Percentiles rank a stretch among this genome's conserved stretches.
Conservation (phyloP, 2,797 vertebrate species). For the Sibirionetta formosa region DNA sequence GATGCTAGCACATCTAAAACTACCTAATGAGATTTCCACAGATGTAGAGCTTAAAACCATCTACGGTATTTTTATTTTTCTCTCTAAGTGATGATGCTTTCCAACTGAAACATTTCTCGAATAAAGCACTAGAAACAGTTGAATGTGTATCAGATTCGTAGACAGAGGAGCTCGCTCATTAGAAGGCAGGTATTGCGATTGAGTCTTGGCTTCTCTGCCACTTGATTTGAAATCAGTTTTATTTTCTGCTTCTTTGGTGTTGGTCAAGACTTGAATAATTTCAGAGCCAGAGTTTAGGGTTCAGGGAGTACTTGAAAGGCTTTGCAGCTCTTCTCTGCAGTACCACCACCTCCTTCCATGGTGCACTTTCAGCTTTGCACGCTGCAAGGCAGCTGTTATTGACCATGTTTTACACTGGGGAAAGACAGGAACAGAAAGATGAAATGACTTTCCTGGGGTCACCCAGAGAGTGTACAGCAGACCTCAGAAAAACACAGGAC, state of each 20-base stretch:
- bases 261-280: slow-evolving; percentile 9
- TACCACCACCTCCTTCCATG: not conserved
- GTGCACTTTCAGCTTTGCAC: not conserved
- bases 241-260: not conserved
- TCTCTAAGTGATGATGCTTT: slow-evolving; percentile 72
- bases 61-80: slow-evolving; percentile 76
- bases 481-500: not conserved
- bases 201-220: not conserved
- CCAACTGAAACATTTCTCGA: slow-evolving; percentile 76
- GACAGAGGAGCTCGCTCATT: slow-evolving; percentile 32
- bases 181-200: slow-evolving; percentile 7
- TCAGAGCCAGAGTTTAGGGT: not conserved
- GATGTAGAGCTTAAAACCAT: slow-evolving; percentile 82
- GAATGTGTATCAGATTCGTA: slow-evolving; percentile 36
- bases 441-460: not conserved
- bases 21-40: slow-evolving; percentile 84
- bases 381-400: not conserved
- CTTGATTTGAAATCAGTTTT: slow-evolving; percentile 5
- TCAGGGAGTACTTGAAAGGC: not conserved
- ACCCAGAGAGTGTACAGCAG: not conserved
- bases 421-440: not conserved
- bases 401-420: not conserved
- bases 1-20: slow-evolving; percentile 84
- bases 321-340: not conserved
- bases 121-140: slow-evolving; percentile 59